A percentile compares a stretch with the other conserved stretches of the same genome.
Evolutionary conservation across 2,888 invertebrate species (phyloP).

Genomic region (Netelia melanura): DNA sequence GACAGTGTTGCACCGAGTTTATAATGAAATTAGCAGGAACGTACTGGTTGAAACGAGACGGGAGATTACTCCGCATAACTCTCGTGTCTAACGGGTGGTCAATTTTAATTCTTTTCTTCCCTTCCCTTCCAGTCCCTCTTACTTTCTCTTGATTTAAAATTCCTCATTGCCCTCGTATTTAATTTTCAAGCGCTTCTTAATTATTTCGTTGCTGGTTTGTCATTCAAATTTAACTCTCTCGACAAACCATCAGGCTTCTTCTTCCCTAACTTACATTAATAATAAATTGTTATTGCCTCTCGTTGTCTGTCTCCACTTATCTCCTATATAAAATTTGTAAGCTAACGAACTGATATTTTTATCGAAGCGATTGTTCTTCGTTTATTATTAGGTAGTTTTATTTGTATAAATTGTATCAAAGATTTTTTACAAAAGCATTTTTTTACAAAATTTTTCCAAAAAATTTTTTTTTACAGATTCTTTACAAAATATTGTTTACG

Average conservation of each 20-base stretch:
- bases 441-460: too few relatives aligned
- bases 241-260: background rate
- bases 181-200: background rate
- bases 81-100: slow-evolving; percentile 44
- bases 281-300: background rate
- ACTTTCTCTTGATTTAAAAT: background rate
- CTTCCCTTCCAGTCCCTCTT: background rate
- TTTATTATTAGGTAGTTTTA: too few relatives aligned
- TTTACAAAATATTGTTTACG: too few relatives aligned
- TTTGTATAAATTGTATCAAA: too few relatives aligned
- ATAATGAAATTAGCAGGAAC: slow-evolving; percentile 59
- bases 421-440: too few relatives aligned
- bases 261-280: background rate
- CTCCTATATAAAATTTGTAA: too few relatives aligned
- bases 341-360: too few relatives aligned
- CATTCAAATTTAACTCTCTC: background rate
- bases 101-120: background rate
- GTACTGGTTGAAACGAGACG: slow-evolving; percentile 21
- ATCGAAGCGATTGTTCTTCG: too few relatives aligned
- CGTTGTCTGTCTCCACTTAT: too few relatives aligned
- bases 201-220: background rate
- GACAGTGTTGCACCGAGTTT: slow-evolving; percentile 15
- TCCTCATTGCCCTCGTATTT: background rate
- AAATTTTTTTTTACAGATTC: too few relatives aligned
- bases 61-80: slow-evolving; percentile 19